A percentile compares a stretch with the other conserved stretches of the same genome.
Conservation (phyloP, 2,888 invertebrate genomes). For the Ichneumoninae sp. region DNA sequence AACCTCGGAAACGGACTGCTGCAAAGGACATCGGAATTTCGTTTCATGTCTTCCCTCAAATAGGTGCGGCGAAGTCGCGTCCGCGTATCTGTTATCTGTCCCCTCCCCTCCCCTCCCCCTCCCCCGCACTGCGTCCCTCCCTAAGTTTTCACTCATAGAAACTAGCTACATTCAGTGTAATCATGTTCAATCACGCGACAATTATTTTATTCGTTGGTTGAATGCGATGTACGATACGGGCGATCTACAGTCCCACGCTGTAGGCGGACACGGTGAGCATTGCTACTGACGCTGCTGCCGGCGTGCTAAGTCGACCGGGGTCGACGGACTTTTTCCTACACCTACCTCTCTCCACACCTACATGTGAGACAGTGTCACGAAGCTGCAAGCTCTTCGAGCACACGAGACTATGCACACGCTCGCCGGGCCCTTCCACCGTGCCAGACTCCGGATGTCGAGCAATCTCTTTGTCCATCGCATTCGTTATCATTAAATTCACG, state of each 20-base stretch:
- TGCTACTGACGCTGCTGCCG: background rate
- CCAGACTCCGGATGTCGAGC: background rate
- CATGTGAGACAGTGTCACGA: background rate
- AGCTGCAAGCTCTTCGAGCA: constrained; percentile 29
- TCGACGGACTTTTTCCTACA: constrained; percentile 61
- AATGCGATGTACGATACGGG: constrained; percentile 38
- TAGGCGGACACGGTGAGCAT: constrained; percentile 13
- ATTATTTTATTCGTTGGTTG: constrained; percentile 64
- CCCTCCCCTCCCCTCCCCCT: background rate
- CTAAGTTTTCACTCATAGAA: constrained; percentile 40
- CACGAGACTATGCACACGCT: constrained; percentile 3
- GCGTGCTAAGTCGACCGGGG: constrained; percentile 29
- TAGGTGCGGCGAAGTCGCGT: background rate
- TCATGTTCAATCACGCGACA: constrained; percentile 61
- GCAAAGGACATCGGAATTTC: too few species aligned
- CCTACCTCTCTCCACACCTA: constrained; percentile 9
- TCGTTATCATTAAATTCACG: too few species aligned
- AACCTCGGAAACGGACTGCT: too few species aligned
- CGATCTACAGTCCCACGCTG: constrained; percentile 37
- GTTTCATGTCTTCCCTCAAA: too few species aligned
- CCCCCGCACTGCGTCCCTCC: background rate
- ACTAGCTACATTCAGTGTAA: constrained; percentile 61
- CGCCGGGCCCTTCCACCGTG: background rate
- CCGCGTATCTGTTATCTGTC: background rate
- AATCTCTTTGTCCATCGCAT: background rate